Evolutionary conservation across 2,113 vertebrate species (phyloP), one percentile per base, ranked within the genome.

Genomic region (Psettodes erumei): DNA sequence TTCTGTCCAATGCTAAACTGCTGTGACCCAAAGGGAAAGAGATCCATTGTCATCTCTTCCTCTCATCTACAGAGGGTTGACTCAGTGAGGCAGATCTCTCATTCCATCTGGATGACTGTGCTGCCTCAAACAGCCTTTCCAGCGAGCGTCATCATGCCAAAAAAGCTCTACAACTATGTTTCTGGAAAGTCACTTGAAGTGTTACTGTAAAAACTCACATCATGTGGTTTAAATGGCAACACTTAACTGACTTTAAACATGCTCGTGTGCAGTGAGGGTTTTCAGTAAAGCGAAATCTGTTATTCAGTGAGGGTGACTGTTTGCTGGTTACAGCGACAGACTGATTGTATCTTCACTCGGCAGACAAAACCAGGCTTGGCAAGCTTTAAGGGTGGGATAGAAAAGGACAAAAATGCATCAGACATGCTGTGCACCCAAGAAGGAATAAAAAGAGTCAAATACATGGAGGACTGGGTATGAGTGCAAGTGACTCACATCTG

Each of bases 71-170:
- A 73, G 38, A 58, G 71, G 51, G 73, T 69, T 37, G 58, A 84
- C 74, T 68, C 3, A 0, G 27, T 25, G 6, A 83, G 73, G 51
- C 79, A 76, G 59, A 92, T 92, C 90, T 92, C 72, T 89, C 88
- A 89, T 93, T 91, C 89, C 91, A 94, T 94, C 92, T 82, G 77
- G 35, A 90, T 90, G 88, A 91, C 87, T 84, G 56, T 69, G 70
- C 45, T 68, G 40, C 56, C 12, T 73, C 62, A 23, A 48, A 27
- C 43, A 67, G 27, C 51, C 70, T 65, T 60, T 82, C 28, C 2
- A 63, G 59, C 51, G 54, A 73, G 28, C 23, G 67, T 81, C 9
- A 48, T 30, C 10, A 8, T 45, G 47, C 28, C 19, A 43, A 75
- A 64, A 69, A 73, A 8, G 15, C 10, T 27, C 10, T 30, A n/a